A percentile compares a stretch with the other conserved stretches of the same genome.
Conservation (phyloP, 2,113 vertebrate genomes). For the Atherinomorus stipes region DNA sequence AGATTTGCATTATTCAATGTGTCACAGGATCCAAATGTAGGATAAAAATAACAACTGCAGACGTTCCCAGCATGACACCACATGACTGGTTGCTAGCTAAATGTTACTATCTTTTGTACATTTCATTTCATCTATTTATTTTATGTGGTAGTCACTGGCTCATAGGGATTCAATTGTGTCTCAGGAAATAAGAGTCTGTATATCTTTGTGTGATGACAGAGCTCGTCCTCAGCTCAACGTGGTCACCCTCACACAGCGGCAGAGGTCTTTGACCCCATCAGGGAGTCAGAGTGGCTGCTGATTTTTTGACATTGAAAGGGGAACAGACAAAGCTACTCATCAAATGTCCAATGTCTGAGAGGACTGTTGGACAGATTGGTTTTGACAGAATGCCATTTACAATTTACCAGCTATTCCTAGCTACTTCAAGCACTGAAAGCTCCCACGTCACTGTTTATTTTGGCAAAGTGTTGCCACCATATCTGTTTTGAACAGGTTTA, state of each 20-base stretch:
- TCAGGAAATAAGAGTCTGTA: conserved; percentile 32
- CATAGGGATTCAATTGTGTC: conserved; percentile 25
- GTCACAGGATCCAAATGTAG: conserved; percentile 60
- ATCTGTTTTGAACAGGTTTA: conserved; percentile 1
- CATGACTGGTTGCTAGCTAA: conserved; percentile 44
- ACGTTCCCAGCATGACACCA: conserved; percentile 49
- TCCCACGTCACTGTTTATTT: conserved; percentile 36
- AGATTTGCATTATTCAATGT: conserved; percentile 64
- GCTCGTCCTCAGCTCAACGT: conserved; percentile 62
- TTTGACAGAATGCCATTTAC: conserved; percentile 72
- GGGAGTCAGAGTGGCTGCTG: conserved; percentile 71
- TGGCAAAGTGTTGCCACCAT: conserved; percentile 14
- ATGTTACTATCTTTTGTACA: conserved; percentile 34
- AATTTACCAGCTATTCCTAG: conserved; percentile 57
- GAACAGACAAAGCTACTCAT: conserved; percentile 75
- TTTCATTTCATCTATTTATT: conserved; percentile 49
- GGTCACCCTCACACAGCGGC: conserved; percentile 65
- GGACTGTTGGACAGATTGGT: conserved; percentile 53
- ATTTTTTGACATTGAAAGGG: conserved; percentile 76
- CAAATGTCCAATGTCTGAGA: conserved; percentile 68
- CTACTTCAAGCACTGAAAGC: conserved; percentile 26
- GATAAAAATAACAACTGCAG: conserved; percentile 67
- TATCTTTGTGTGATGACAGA: conserved; percentile 55
- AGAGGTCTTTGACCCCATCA: conserved; percentile 78
- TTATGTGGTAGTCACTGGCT: neutral